Evolutionary conservation across 2,113 vertebrate species (phyloP).

Genomic region (Leptocoma aspasia): DNA sequence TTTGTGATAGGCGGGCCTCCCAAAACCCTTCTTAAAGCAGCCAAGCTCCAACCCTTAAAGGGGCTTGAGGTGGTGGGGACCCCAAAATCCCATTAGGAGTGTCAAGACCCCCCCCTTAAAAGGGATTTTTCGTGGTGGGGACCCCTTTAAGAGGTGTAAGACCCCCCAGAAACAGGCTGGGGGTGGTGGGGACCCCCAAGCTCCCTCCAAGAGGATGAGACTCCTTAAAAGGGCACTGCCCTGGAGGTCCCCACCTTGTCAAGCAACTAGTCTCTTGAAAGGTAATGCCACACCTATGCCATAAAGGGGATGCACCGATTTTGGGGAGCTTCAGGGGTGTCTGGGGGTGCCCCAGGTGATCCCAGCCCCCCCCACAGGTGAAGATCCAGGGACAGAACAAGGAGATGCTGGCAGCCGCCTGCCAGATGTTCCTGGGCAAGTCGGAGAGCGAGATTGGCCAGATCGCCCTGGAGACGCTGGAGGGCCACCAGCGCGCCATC

Average conservation of each 20-base stretch:
- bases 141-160: background rate
- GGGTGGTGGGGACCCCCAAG: too few relatives aligned
- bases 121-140: background rate
- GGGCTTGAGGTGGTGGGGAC: too few relatives aligned
- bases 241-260: background rate
- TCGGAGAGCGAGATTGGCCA: constrained; percentile 84
- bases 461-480: constrained; percentile 91
- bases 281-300: accelerated
- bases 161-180: background rate
- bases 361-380: constrained; percentile 66
- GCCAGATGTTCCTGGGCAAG: constrained; percentile 98
- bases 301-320: accelerated
- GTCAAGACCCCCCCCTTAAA: background rate
- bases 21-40: background rate
- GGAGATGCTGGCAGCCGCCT: constrained; percentile 92
- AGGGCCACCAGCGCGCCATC: constrained; percentile 94
- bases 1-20: background rate
- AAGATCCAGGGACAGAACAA: constrained; percentile 98
- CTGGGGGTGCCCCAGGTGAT: background rate
- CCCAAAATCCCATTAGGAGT: too few relatives aligned
- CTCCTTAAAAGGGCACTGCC: background rate
- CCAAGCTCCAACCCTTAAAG: background rate
- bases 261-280: background rate
- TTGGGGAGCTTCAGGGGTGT: accelerated
- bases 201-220: accelerated